A percentile compares a stretch with the other conserved stretches of the same genome.
Conservation (phyloP, 2,888 invertebrate genomes). For the Ecdyonurus torrentis region DNA sequence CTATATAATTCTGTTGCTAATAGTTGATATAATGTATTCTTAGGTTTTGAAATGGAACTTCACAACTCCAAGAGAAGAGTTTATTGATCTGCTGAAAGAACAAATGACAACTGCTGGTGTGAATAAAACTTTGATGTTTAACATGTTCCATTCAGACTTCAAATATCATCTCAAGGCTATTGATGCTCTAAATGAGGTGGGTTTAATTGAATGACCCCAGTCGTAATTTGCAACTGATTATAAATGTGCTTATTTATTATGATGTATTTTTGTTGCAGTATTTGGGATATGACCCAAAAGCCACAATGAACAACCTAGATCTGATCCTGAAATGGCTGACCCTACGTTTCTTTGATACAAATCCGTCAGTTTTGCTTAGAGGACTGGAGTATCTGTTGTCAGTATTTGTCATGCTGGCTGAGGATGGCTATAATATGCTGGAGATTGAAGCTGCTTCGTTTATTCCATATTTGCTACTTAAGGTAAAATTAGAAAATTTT, state of each 20-base stretch:
- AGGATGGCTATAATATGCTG: conserved; percentile 66
- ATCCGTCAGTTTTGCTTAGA: conserved; percentile 90
- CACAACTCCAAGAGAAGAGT: conserved; percentile 80
- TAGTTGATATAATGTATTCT: conserved; percentile 3
- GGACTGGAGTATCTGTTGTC: conserved; percentile 80
- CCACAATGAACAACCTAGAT: conserved; percentile 80
- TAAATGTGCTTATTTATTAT: not conserved
- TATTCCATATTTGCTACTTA: conserved; percentile 84
- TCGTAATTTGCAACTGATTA: not conserved
- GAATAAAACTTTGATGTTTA: conserved; percentile 68
- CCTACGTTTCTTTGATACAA: conserved; percentile 93
- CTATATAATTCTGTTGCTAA: not conserved
- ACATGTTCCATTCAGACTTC: conserved; percentile 90
- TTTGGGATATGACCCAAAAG: conserved; percentile 55
- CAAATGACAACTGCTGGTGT: conserved; percentile 80
- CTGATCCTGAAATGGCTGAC: conserved; percentile 93
- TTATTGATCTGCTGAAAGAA: conserved; percentile 76
- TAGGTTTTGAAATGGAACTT: conserved; percentile 83
- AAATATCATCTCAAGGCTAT: conserved; percentile 92
- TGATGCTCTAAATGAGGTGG: conserved; percentile 62
- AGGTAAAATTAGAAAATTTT: conserved; percentile 36
- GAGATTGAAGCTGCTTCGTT: conserved; percentile 88
- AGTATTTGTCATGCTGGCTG: conserved; percentile 66
- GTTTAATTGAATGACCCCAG: conserved; percentile 8
- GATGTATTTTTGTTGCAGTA: conserved; percentile 31